These are phyloP conservation scores for Volucella zonaria DNA, from an alignment of 2,888 invertebrate genomes.

Conservation along the genomic window DNA sequence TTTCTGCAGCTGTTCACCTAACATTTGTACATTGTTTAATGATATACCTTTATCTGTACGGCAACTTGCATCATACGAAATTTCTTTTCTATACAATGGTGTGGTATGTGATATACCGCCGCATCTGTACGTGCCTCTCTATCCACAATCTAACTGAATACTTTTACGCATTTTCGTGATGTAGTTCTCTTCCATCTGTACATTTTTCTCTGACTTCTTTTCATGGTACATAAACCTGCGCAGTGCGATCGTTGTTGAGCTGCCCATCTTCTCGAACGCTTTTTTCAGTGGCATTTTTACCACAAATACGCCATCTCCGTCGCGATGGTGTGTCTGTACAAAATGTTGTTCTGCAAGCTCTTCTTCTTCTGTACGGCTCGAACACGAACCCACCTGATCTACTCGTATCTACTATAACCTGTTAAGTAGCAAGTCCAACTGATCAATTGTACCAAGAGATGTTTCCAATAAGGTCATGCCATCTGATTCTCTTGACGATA, in stretches of 20 bases:
- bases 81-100: neutral
- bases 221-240: conserved; percentile 11
- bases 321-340: neutral
- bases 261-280: neutral
- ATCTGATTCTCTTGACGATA: neutral
- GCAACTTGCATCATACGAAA: no score
- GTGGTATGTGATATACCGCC: no score
- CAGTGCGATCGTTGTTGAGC: neutral
- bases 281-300: conserved; percentile 15
- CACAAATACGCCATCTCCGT: neutral
- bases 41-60: no score
- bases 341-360: conserved; percentile 22
- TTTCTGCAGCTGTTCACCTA: conserved; percentile 28
- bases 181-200: neutral
- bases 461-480: conserved; percentile 1
- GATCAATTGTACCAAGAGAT: neutral
- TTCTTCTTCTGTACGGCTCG: conserved; percentile 29
- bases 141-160: neutral
- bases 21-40: neutral
- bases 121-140: no score
- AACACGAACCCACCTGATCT: conserved; percentile 12
- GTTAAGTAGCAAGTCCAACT: conserved; percentile 3
- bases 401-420: conserved; percentile 1
- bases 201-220: neutral
- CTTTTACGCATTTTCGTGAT: conserved; percentile 10